Evolutionary conservation across 2,113 vertebrate genomes (phyloP).

Genomic region (Cebus imitator): DNA sequence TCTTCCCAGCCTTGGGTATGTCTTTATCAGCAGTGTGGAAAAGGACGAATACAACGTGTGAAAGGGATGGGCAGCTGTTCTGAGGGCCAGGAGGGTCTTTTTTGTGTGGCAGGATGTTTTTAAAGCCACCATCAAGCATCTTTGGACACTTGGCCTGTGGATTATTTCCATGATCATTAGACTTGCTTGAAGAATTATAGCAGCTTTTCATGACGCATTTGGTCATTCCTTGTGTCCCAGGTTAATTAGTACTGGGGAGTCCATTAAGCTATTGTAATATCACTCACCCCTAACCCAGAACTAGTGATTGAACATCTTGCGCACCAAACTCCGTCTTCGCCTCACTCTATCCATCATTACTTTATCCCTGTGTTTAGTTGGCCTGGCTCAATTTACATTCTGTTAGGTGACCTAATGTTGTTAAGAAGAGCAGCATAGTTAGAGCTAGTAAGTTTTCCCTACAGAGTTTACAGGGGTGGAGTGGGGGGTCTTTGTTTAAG

Average conservation of each 20-base stretch:
- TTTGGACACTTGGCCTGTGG: background rate
- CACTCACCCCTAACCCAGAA: conserved; percentile 60
- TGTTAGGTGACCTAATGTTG: background rate
- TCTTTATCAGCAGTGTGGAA: no score
- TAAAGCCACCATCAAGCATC: background rate
- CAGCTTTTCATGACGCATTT: conserved; percentile 39
- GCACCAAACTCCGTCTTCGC: background rate
- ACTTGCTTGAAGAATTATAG: conserved; percentile 56
- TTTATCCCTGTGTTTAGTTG: conserved; percentile 20
- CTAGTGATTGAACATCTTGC: conserved; percentile 34
- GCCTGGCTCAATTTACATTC: conserved; percentile 6
- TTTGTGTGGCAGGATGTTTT: background rate
- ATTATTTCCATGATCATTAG: conserved; percentile 55
- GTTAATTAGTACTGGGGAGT: conserved; percentile 57
- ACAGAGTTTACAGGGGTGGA: background rate
- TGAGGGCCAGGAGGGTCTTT: background rate
- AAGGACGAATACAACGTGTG: background rate
- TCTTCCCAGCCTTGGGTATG: no score
- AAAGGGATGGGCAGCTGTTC: background rate
- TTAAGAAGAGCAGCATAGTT: background rate
- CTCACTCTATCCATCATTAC: conserved; percentile 48
- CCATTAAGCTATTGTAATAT: conserved; percentile 61
- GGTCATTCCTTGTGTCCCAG: background rate
- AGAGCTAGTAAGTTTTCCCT: background rate
- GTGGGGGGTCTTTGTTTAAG: background rate